Evolutionary conservation across 2,888 invertebrate genomes (phyloP).

Genomic region (Scelioninae gen. 1): DNA sequence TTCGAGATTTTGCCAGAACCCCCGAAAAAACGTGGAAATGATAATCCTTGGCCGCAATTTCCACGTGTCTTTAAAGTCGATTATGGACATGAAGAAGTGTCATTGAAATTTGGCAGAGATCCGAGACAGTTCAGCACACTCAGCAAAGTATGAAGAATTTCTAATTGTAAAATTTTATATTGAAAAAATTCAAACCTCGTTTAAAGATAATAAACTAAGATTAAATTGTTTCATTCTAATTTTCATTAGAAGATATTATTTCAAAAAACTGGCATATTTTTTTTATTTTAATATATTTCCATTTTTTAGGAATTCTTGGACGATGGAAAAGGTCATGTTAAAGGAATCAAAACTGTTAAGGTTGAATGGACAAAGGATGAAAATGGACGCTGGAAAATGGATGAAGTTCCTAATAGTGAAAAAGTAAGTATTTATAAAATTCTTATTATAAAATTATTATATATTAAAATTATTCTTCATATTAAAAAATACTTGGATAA

Average conservation of each 20-base stretch:
- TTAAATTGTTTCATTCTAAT: too few species aligned
- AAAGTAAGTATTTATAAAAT: too few species aligned
- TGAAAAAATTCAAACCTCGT: too few species aligned
- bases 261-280: too few species aligned
- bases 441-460: too few species aligned
- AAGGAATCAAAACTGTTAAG: constrained; percentile 94
- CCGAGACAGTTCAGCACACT: constrained; percentile 97
- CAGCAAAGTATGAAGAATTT: constrained; percentile 88
- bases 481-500: too few species aligned
- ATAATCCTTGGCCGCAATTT: constrained; percentile 99
- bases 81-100: constrained; percentile 98
- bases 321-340: constrained; percentile 94
- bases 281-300: too few species aligned
- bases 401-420: constrained; percentile 92
- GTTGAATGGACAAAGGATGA: constrained; percentile 98
- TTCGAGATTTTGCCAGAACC: constrained; percentile 99
- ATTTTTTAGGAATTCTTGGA: constrained; percentile 91
- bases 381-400: constrained; percentile 97
- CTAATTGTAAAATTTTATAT: constrained; percentile 1
- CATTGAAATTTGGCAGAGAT: constrained; percentile 92
- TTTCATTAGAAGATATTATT: too few species aligned
- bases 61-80: constrained; percentile 98
- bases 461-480: too few species aligned
- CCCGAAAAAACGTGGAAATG: constrained; percentile 90
- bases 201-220: too few species aligned